A percentile compares a stretch with the other conserved stretches of the same genome.
These are phyloP conservation scores for Pongo abelii DNA, from an alignment of 2,113 vertebrate species.

Conservation along the genomic window DNA sequence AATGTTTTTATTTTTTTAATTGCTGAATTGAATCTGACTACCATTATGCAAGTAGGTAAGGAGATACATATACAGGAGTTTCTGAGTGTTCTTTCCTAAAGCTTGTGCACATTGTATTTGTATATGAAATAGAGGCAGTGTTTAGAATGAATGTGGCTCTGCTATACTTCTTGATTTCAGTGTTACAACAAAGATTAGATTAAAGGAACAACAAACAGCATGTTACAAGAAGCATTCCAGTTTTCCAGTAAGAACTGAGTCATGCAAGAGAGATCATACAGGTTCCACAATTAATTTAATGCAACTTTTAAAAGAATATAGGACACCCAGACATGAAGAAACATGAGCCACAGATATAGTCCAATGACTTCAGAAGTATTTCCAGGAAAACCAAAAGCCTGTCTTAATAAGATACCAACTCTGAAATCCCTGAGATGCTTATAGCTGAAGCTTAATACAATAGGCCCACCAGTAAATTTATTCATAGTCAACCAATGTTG, in stretches of 20 bases:
- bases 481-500: constrained; percentile 22
- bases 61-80: not conserved
- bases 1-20: not conserved
- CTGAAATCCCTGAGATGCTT: not conserved
- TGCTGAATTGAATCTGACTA: not conserved
- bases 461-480: constrained; percentile 15
- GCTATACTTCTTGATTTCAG: not conserved
- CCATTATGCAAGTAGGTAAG: not conserved
- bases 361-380: constrained; percentile 44
- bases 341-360: not conserved
- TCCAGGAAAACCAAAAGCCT: not conserved
- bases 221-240: constrained; percentile 28
- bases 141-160: not conserved
- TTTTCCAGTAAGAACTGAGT: constrained; percentile 51
- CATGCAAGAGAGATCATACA: constrained; percentile 3
- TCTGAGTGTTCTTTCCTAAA: not conserved
- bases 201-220: constrained; percentile 36
- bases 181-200: not conserved
- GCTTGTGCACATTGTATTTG: not conserved
- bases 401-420: constrained; percentile 7
- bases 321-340: constrained; percentile 40
- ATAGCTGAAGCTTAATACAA: constrained; percentile 8
- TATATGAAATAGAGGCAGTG: not conserved
- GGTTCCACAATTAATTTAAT: constrained; percentile 56
- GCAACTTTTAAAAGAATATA: constrained; percentile 9